A percentile compares a stretch with the other conserved stretches of the same genome.
phyloP scores from a whole-genome alignment of 2,113 vertebrate species.

The Megaptera novaeangliae region DNA sequence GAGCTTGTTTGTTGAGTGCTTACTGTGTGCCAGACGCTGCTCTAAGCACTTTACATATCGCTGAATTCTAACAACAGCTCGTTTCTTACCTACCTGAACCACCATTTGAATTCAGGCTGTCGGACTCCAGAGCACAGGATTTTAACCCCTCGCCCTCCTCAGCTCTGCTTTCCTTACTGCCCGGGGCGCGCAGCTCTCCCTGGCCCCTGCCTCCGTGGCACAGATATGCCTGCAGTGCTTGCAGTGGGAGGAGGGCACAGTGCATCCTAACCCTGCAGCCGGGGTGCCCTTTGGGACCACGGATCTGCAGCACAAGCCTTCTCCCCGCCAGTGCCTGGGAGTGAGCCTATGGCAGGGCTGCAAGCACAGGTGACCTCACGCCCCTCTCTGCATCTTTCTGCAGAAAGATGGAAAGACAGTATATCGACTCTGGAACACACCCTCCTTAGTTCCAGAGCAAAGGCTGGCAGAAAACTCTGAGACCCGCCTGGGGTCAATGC shows the following conservation, averaged over 20 bases:
- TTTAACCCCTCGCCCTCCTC: too few relatives aligned
- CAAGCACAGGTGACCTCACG: neutral
- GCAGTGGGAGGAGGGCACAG: too few relatives aligned
- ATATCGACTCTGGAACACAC: neutral
- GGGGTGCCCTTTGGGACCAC: neutral
- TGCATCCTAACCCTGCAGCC: accelerated
- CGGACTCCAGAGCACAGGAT: neutral
- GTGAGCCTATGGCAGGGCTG: neutral
- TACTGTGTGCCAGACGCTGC: neutral
- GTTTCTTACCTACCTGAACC: neutral
- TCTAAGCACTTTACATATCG: neutral
- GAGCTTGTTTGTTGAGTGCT: neutral
- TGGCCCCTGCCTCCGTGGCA: too few relatives aligned
- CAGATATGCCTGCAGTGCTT: neutral
- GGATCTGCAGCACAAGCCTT: accelerated
- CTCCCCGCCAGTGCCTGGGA: accelerated
- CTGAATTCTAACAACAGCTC: neutral
- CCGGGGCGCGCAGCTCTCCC: accelerated
- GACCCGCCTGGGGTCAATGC: neutral
- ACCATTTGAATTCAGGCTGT: neutral
- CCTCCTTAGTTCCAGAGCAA: neutral
- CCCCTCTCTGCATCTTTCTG: neutral
- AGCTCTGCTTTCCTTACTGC: neutral
- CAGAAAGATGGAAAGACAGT: neutral
- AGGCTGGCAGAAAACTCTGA: neutral